Conservation (phyloP, 2,797 vertebrate species). For the Fringilla coelebs region DNA sequence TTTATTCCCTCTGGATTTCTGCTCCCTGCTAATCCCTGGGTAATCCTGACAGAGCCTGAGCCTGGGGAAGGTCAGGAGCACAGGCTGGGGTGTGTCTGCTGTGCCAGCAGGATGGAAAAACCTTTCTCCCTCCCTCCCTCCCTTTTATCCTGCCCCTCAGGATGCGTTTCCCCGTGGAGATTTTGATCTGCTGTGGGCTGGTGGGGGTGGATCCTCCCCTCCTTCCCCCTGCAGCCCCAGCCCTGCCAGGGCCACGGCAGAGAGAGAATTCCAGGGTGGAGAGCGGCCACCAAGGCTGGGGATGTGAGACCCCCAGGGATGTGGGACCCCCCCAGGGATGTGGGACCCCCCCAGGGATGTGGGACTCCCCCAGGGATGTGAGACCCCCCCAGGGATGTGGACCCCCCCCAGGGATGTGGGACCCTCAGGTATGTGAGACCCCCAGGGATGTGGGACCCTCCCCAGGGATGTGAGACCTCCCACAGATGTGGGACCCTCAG, state of each 20-base stretch:
- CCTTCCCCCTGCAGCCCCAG: background rate
- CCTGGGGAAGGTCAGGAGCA: accelerated
- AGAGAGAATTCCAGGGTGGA: background rate
- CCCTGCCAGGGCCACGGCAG: background rate
- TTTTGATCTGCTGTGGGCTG: background rate
- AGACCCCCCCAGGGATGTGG: accelerated
- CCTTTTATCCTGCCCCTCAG: background rate
- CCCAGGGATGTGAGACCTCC: accelerated
- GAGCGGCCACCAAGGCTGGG: accelerated
- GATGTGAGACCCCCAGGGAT: too few species aligned
- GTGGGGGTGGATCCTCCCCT: background rate
- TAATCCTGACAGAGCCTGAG: background rate
- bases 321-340: too few species aligned
- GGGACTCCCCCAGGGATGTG: too few species aligned
- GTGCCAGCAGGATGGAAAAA: background rate
- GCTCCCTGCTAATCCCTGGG: background rate
- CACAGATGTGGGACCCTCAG: background rate
- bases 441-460: accelerated
- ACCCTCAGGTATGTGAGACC: accelerated
- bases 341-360: accelerated
- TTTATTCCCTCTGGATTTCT: background rate
- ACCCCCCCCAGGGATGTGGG: background rate
- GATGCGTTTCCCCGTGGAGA: accelerated
- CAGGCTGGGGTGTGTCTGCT: background rate
- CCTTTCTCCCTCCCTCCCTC: background rate